phyloP scores from a whole-genome alignment of 2,888 invertebrate species.

The Notodonta dromedarius region DNA sequence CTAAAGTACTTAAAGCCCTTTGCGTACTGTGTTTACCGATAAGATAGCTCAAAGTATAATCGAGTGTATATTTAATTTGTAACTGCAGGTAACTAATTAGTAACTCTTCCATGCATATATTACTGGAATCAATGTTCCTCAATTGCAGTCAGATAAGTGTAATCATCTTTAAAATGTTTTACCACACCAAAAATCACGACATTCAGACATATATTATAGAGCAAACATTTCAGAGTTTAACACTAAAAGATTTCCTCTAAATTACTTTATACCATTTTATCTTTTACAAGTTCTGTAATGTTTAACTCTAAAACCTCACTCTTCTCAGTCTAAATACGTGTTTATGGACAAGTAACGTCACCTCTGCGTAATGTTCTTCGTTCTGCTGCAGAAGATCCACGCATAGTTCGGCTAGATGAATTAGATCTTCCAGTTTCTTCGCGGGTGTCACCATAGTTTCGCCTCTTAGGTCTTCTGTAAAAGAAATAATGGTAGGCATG shows the following conservation, averaged over 20 bases:
- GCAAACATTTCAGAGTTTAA: slow-evolving; percentile 50
- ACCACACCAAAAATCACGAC: slow-evolving; percentile 63
- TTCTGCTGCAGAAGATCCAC: slow-evolving; percentile 99
- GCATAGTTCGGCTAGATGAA: slow-evolving; percentile 98
- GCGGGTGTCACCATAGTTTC: slow-evolving; percentile 93
- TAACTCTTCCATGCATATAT: no score
- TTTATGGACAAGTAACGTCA: slow-evolving; percentile 59
- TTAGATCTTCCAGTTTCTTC: slow-evolving; percentile 97
- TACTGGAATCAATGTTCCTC: no score
- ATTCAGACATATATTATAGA: slow-evolving; percentile 54
- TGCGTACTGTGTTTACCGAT: no score
- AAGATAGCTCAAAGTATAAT: no score
- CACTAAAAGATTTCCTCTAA: slow-evolving; percentile 13
- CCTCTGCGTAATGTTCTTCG: slow-evolving; percentile 99
- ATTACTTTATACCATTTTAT: background rate
- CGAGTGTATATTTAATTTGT: no score
- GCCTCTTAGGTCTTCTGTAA: slow-evolving; percentile 90
- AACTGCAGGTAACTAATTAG: no score
- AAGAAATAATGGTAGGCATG: slow-evolving; percentile 3
- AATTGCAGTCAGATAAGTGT: no score
- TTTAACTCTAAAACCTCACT: slow-evolving; percentile 43
- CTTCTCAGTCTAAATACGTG: slow-evolving; percentile 18
- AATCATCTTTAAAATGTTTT: slow-evolving; percentile 45
- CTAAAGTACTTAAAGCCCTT: no score
- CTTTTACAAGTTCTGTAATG: slow-evolving; percentile 10